phyloP scores from a whole-genome alignment of 35 echinoderm and acorn worm genomes.

The Eucidaris tribuloides region DNA sequence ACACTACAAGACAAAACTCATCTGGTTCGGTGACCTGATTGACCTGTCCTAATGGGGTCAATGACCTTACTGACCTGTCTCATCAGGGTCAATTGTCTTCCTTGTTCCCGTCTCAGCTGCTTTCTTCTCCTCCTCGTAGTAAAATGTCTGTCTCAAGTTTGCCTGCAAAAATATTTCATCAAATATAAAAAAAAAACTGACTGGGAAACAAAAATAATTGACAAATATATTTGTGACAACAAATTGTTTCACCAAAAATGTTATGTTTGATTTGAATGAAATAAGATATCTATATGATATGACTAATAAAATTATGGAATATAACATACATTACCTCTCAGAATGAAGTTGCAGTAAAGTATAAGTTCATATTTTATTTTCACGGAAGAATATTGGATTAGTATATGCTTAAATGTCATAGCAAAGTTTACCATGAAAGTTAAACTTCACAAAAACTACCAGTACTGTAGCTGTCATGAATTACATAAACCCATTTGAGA shows the following conservation, averaged over 20 bases:
- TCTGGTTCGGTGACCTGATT: too few relatives aligned
- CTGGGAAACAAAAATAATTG: background rate
- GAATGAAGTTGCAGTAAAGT: background rate
- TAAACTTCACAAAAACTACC: too few relatives aligned
- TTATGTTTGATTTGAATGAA: background rate
- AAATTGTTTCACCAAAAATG: background rate
- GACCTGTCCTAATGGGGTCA: background rate
- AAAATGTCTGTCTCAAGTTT: background rate
- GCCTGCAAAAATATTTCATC: background rate
- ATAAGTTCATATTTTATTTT: too few relatives aligned
- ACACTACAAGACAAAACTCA: too few relatives aligned
- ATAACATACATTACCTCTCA: background rate
- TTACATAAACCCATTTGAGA: too few relatives aligned
- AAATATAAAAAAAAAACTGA: background rate
- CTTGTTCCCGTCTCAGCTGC: background rate
- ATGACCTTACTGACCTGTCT: background rate
- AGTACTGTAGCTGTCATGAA: too few relatives aligned
- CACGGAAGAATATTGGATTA: too few relatives aligned
- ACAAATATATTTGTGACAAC: background rate
- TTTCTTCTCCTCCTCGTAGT: constrained; percentile 6
- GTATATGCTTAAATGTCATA: too few relatives aligned
- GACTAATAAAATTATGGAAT: background rate
- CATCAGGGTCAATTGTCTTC: background rate
- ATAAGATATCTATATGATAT: background rate
- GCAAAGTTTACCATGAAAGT: too few relatives aligned